These are phyloP conservation scores for Halyomorpha halys DNA, from an alignment of 1,140 invertebrate species.

Conservation along the genomic window DNA sequence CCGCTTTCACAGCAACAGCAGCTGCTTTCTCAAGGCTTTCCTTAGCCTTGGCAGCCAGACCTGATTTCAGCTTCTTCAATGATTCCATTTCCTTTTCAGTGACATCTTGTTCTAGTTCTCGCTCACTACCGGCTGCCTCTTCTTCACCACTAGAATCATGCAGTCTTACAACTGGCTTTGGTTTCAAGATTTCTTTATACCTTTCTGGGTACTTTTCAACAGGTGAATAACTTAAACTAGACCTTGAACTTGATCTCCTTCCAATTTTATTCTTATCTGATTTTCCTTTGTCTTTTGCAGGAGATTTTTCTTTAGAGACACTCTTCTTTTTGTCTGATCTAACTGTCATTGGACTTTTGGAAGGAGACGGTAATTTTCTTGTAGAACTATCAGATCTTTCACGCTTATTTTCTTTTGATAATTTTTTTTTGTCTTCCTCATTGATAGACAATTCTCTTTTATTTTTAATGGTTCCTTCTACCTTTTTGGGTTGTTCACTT, in stretches of 20 bases:
- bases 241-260: conserved; percentile 26
- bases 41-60: conserved; percentile 33
- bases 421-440: neutral
- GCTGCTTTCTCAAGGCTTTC: conserved; percentile 28
- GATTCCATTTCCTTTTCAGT: conserved; percentile 31
- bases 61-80: conserved; percentile 31
- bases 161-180: conserved; percentile 28
- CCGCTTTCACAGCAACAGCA: neutral
- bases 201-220: conserved; percentile 31
- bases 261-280: conserved; percentile 24
- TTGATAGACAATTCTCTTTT: neutral
- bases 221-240: conserved; percentile 32
- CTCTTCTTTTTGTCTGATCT: conserved; percentile 19
- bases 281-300: conserved; percentile 18
- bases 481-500: conserved; percentile 7
- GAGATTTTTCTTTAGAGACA: conserved; percentile 13
- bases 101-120: conserved; percentile 26
- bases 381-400: conserved; percentile 6
- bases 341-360: conserved; percentile 2
- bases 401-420: neutral
- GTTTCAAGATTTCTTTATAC: conserved; percentile 30
- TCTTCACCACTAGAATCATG: conserved; percentile 28
- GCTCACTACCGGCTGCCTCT: conserved; percentile 22
- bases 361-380: conserved; percentile 16
- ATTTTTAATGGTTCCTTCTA: neutral